phyloP scores from a whole-genome alignment of 2,888 invertebrate genomes.

The Carpatolechia fugitivella region DNA sequence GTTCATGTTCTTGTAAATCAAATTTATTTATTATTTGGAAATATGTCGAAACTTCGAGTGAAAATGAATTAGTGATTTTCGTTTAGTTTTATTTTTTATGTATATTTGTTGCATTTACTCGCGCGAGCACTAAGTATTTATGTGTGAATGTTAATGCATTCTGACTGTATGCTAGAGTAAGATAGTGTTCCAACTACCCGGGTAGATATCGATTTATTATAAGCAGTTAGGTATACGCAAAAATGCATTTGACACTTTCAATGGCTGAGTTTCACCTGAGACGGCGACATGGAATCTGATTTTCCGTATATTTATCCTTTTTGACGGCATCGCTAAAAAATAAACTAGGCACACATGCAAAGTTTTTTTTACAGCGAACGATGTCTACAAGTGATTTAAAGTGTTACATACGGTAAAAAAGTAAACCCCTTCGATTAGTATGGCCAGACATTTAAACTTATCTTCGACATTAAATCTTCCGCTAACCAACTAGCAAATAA shows the following conservation, averaged over 20 bases:
- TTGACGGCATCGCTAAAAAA: too few species aligned
- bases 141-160: conserved; percentile 20
- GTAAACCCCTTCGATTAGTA: too few species aligned
- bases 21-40: conserved; percentile 17
- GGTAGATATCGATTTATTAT: not conserved
- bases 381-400: too few species aligned
- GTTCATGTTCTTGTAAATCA: not conserved
- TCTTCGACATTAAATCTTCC: not conserved
- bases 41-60: conserved; percentile 34
- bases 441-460: too few species aligned
- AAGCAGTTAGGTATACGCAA: not conserved
- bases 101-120: conserved; percentile 75
- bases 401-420: too few species aligned
- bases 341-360: too few species aligned
- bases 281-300: too few species aligned
- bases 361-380: too few species aligned
- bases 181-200: conserved; percentile 24
- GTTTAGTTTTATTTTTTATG: conserved; percentile 40
- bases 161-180: conserved; percentile 39
- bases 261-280: too few species aligned
- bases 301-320: too few species aligned
- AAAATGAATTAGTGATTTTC: conserved; percentile 32
- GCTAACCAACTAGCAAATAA: not conserved
- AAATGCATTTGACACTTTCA: not conserved
- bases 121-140: not conserved